Evolutionary conservation across 2,113 vertebrate genomes (phyloP), one percentile per base, ranked within the genome.

Genomic region (Xiphias gladius): DNA sequence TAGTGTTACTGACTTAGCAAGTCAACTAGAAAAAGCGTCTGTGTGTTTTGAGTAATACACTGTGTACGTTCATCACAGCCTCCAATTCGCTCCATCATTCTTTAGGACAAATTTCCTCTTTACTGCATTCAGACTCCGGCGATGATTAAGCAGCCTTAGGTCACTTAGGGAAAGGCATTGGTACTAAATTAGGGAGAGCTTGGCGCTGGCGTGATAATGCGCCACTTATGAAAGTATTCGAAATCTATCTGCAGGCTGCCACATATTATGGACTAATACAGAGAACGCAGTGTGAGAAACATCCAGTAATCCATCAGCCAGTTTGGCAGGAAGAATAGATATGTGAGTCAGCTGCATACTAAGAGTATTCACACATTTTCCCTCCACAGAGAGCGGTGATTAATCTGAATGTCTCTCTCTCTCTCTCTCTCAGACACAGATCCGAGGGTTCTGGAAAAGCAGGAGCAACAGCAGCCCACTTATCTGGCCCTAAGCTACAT

Each of bases 401-500:
- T 86, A 75, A 89, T 86, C 37, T 70, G 19, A 62, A 58, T 14
- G 26, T 84, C 74, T 78, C 11, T 50, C 32, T 70, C 8, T 69
- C 8, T 59, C 32, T 80, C 82, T 80, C 30, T 95, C 94, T 58
- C 92, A 99, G 98, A 99, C 95, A 99, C 98, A 84, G 98, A 99
- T 93, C 98, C 98, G 24, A 96, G 98, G 91, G 97, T 99, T 64
- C 94, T 99, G 96, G 98, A 99, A 94, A 99, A 99, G 94, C 98
- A 99, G 94, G 98, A 99, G 92, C 95, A 99, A 92, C 98, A 99
- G 92, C 98, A 99, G 92, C 98, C 98, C 81, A 99, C 98, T 48
- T 99, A 99, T 90, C 96, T 99, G 79, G 98, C 98, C 92, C 94
- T 99, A 81, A 99, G 98, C 94, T 99, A 99, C 94, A 99, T 99